A percentile compares a stretch with the other conserved stretches of the same genome.
Evolutionary conservation across 2,888 invertebrate genomes (phyloP).

Genomic region (Chromoteleia sp.): DNA sequence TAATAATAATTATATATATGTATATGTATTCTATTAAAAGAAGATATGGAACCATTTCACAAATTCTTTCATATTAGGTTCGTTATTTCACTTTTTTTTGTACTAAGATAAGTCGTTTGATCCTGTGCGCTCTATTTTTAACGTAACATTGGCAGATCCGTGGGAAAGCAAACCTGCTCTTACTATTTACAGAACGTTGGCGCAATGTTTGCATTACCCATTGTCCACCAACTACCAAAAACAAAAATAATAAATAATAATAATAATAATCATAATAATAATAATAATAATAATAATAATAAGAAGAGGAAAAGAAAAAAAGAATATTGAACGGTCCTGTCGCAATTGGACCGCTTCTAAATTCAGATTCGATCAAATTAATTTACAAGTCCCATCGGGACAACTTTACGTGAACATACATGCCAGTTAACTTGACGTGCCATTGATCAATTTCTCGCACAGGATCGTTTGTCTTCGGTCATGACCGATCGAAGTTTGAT

Average conservation of each 20-base stretch:
- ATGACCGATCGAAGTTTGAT: slow-evolving; percentile 23
- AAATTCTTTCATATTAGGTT: slow-evolving; percentile 41
- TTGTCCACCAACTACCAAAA: background rate
- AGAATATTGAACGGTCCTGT: slow-evolving; percentile 38
- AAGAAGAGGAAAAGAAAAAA: slow-evolving; percentile 15
- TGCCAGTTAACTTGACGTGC: slow-evolving; percentile 54
- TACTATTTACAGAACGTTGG: slow-evolving; percentile 41
- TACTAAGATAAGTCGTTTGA: slow-evolving; percentile 42
- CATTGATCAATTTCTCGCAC: slow-evolving; percentile 49
- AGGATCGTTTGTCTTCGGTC: slow-evolving; percentile 52
- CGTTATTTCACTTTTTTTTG: slow-evolving; percentile 15
- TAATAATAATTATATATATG: slow-evolving; percentile 3
- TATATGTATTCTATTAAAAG: slow-evolving; percentile 43
- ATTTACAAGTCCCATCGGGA: slow-evolving; percentile 27
- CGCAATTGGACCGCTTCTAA: slow-evolving; percentile 43
- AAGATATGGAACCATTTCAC: slow-evolving; percentile 47
- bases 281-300: too few relatives aligned
- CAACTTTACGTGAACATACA: slow-evolving; percentile 30
- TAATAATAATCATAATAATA: too few relatives aligned
- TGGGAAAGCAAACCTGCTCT: slow-evolving; percentile 10
- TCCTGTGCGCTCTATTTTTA: slow-evolving; percentile 66
- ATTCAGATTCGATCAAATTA: slow-evolving; percentile 11
- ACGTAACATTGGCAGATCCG: slow-evolving; percentile 1
- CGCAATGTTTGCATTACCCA: slow-evolving; percentile 26
- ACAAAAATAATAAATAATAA: slow-evolving; percentile 9